Conservation (phyloP, 2,888 invertebrate species). For the Agrotis segetum region DNA sequence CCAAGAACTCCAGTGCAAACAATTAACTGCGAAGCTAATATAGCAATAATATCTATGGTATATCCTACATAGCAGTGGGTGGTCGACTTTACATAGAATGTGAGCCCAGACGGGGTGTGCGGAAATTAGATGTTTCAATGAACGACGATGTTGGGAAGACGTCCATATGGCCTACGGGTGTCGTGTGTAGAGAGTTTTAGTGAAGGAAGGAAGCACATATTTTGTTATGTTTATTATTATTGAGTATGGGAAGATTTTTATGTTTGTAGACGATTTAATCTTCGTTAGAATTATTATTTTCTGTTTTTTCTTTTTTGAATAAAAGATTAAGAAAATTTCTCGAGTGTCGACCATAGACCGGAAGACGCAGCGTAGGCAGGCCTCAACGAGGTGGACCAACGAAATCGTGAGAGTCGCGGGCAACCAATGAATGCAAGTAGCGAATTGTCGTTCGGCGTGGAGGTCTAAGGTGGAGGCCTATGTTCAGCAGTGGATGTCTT, state of each 20-base stretch:
- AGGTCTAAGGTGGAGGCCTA: too few relatives aligned
- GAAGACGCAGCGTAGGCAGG: too few relatives aligned
- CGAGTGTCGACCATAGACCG: too few relatives aligned
- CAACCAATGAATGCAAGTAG: too few relatives aligned
- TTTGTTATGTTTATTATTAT: conserved; percentile 33
- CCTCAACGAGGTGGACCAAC: too few relatives aligned
- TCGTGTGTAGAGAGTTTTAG: conserved; percentile 6
- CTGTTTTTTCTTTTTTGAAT: too few relatives aligned
- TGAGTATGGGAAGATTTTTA: conserved; percentile 15
- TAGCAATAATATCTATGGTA: background rate
- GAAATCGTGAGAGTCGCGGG: too few relatives aligned
- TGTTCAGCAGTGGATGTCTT: too few relatives aligned
- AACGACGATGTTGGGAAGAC: conserved; percentile 41
- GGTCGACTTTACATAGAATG: conserved; percentile 57
- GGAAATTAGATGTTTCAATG: conserved; percentile 74
- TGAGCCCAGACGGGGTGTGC: conserved; percentile 45
- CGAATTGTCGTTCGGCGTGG: too few relatives aligned
- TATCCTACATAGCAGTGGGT: background rate
- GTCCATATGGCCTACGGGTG: conserved; percentile 36
- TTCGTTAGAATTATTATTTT: background rate
- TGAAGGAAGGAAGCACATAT: conserved; percentile 23
- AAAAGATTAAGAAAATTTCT: too few relatives aligned
- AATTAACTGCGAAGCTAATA: too few relatives aligned
- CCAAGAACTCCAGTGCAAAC: too few relatives aligned
- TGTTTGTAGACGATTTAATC: conserved; percentile 18